Evolutionary conservation across 2,888 invertebrate genomes (phyloP).

Genomic region (Clitarchus hookeri): DNA sequence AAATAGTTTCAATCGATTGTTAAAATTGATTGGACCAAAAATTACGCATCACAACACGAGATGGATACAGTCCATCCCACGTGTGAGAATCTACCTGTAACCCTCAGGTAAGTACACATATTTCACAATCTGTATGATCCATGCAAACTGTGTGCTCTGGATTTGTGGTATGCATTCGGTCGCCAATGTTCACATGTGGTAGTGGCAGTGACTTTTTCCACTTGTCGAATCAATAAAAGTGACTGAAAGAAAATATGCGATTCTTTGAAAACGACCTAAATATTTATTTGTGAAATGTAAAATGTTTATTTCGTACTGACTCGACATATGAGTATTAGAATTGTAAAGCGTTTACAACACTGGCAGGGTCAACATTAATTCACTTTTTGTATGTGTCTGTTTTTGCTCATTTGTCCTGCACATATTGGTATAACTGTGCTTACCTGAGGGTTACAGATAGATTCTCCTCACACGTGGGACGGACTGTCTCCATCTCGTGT

Average conservation of each 20-base stretch:
- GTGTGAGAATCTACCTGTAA: slow-evolving; percentile 20
- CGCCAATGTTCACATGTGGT: not conserved
- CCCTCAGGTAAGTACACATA: not conserved
- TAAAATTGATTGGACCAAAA: not conserved
- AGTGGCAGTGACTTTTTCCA: not conserved
- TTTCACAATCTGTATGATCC: not conserved
- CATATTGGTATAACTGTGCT: not conserved
- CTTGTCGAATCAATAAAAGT: not conserved
- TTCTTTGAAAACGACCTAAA: no score
- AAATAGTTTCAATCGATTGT: slow-evolving; percentile 21
- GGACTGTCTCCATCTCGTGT: slow-evolving; percentile 11
- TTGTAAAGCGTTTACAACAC: not conserved
- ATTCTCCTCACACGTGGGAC: not conserved
- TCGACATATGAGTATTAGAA: not conserved
- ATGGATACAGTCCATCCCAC: not conserved
- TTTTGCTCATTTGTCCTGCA: not conserved
- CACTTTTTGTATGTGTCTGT: not conserved
- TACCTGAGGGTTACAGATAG: slow-evolving; percentile 23
- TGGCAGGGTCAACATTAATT: not conserved
- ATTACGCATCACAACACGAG: not conserved
- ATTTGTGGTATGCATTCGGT: no score
- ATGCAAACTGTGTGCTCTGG: not conserved
- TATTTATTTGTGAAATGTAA: not conserved
- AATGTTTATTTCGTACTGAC: not conserved
- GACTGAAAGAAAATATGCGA: no score